These are phyloP conservation scores for Ricordea florida DNA, from an alignment of 92 coral and sea anemone genomes.

Conservation along the genomic window DNA sequence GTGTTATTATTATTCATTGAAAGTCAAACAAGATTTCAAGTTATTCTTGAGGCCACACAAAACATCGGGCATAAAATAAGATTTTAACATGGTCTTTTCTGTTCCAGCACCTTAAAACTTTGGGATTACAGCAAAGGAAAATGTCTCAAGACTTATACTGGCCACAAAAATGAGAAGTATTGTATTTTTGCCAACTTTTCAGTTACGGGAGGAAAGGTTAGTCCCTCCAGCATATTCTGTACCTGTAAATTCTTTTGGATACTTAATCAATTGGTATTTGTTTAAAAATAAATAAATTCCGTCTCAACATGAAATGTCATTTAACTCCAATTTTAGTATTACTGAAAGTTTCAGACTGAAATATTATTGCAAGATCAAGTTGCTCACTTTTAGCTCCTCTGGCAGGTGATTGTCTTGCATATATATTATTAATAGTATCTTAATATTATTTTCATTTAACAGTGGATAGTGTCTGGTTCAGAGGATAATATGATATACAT, in stretches of 20 bases:
- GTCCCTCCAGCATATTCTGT: not conserved
- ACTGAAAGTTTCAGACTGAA: not conserved
- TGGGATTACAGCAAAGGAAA: constrained; percentile 99
- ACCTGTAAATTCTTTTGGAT: not conserved
- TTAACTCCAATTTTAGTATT: too few relatives aligned
- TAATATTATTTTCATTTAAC: not conserved
- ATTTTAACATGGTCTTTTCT: not conserved
- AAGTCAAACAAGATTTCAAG: too few relatives aligned
- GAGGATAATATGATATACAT: constrained; percentile 94
- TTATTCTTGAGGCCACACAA: too few relatives aligned
- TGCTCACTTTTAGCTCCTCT: too few relatives aligned
- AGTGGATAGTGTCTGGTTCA: constrained; percentile 99
- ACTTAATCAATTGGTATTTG: too few relatives aligned
- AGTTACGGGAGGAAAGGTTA: constrained; percentile 98
- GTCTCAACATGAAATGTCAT: too few relatives aligned
- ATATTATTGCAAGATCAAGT: too few relatives aligned
- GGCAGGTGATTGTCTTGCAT: not conserved
- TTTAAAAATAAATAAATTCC: too few relatives aligned
- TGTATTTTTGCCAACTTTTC: constrained; percentile 98
- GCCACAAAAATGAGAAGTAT: constrained; percentile 98
- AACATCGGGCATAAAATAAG: too few relatives aligned
- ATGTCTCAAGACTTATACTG: constrained; percentile 97
- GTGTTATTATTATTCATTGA: too few relatives aligned
- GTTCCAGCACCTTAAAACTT: constrained; percentile 86
- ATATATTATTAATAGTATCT: not conserved